phyloP scores from a whole-genome alignment of 30 jellyfish, hydroid and myxozoan genomes.

The Rhopilema esculentum region DNA sequence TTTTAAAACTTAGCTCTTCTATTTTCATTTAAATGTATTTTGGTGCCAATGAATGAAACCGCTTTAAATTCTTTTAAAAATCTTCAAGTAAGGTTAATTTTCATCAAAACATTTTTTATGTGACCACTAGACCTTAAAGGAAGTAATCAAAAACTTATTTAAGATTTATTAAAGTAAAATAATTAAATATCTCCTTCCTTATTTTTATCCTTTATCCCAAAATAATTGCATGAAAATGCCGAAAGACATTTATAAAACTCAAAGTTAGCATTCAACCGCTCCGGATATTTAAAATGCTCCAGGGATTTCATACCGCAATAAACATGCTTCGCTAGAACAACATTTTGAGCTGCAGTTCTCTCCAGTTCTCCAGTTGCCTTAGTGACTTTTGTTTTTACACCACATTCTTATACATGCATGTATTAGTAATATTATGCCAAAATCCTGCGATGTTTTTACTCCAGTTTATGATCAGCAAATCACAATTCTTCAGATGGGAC shows the following conservation, averaged over 20 bases:
- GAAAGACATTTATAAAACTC: background rate
- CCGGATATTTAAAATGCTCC: no score
- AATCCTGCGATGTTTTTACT: background rate
- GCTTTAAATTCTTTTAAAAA: no score
- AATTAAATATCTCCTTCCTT: background rate
- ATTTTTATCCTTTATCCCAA: background rate
- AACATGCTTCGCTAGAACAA: no score
- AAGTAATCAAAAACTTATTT: background rate
- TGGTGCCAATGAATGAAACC: no score
- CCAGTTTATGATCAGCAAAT: background rate
- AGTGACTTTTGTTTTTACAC: background rate
- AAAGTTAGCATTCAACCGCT: background rate
- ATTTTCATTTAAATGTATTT: no score
- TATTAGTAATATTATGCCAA: background rate
- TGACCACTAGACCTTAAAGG: background rate
- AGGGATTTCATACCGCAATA: background rate
- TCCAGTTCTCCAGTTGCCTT: background rate
- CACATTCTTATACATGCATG: background rate
- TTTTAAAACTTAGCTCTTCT: no score
- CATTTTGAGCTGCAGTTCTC: no score
- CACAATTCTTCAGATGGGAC: background rate
- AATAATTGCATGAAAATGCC: background rate
- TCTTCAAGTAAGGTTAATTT: no score
- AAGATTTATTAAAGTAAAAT: background rate
- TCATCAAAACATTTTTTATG: background rate